A percentile compares a stretch with the other conserved stretches of the same genome.
Conservation (phyloP, 2,113 vertebrate species). For the Marmota monax region DNA sequence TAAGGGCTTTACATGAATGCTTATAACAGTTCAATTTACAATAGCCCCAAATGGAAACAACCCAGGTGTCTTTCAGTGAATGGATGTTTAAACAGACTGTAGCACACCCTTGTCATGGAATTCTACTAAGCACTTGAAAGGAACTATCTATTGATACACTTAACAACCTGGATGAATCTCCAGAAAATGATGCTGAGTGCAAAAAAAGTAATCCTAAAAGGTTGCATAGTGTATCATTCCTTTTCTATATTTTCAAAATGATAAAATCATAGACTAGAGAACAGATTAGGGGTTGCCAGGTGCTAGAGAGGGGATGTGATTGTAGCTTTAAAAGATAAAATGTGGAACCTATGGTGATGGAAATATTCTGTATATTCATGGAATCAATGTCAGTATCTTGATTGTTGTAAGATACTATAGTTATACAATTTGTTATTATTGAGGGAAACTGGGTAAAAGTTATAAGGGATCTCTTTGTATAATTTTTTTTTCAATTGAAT, state of each 20-base stretch:
- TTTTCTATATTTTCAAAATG: slow-evolving; percentile 47
- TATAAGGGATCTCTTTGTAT: background rate
- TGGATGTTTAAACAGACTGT: background rate
- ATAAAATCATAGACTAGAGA: background rate
- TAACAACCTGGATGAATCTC: background rate
- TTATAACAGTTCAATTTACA: background rate
- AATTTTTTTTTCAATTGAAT: slow-evolving; percentile 5
- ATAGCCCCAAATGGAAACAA: background rate
- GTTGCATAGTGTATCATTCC: background rate
- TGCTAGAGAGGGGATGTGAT: background rate
- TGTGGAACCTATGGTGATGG: too few species aligned
- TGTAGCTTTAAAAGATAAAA: background rate
- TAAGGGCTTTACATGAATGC: background rate
- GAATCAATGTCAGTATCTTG: background rate
- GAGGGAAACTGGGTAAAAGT: background rate
- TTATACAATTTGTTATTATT: background rate
- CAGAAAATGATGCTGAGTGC: slow-evolving; percentile 5
- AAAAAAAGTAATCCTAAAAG: background rate
- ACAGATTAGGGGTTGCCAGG: background rate
- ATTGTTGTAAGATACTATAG: background rate
- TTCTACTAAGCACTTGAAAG: background rate
- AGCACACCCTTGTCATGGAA: background rate
- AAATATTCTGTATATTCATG: background rate
- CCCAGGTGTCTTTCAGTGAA: background rate
- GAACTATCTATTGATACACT: background rate